Percentiles rank a stretch among this genome's conserved stretches.
phyloP scores from a whole-genome alignment of 2,888 invertebrate genomes.

The Cacoxenus indagator region DNA sequence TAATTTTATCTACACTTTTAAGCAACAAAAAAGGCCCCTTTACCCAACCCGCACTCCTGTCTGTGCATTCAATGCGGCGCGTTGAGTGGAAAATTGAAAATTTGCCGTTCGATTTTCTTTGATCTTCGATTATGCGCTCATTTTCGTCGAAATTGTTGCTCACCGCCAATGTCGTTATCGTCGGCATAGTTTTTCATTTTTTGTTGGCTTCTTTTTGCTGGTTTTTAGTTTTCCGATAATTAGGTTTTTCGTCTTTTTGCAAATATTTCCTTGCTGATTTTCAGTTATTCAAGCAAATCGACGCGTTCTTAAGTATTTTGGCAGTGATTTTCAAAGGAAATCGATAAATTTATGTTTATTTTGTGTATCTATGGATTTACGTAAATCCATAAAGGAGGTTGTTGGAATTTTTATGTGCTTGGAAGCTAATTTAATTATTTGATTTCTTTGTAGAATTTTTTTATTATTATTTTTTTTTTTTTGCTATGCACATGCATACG shows the following conservation, averaged over 20 bases:
- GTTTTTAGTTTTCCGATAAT: constrained; percentile 44
- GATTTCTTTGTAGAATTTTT: too few relatives aligned
- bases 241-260: constrained; percentile 37
- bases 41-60: background rate
- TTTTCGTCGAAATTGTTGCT: background rate
- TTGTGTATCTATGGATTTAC: background rate
- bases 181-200: background rate
- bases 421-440: too few relatives aligned
- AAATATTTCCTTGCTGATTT: constrained; percentile 30
- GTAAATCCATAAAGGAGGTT: constrained; percentile 10
- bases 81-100: constrained; percentile 63
- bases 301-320: constrained; percentile 65
- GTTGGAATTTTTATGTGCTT: too few relatives aligned
- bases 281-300: constrained; percentile 66
- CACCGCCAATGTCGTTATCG: background rate
- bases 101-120: constrained; percentile 43
- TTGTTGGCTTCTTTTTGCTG: constrained; percentile 39
- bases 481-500: too few relatives aligned
- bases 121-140: constrained; percentile 40
- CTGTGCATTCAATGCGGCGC: background rate
- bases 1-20: constrained; percentile 59
- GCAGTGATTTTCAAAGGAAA: constrained; percentile 63
- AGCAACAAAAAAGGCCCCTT: background rate
- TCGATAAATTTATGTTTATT: constrained; percentile 30
- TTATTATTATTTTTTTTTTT: too few relatives aligned